Evolutionary conservation across 2,113 vertebrate genomes (phyloP), one percentile per base, ranked within the genome.

Genomic region (Microtus montanus): DNA sequence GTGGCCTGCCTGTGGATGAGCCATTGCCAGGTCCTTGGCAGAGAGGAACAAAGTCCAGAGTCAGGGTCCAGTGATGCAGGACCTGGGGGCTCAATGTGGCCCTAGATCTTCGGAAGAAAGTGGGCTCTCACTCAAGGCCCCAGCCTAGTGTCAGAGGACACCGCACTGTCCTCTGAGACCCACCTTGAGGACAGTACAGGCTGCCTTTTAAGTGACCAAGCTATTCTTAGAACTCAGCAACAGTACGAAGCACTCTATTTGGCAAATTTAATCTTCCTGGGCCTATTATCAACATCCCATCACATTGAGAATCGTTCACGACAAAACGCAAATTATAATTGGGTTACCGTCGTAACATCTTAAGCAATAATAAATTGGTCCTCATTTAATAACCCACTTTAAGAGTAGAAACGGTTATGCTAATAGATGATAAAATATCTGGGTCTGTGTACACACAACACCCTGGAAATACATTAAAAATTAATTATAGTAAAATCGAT

Each of bases 401-500:
- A 87, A 63, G 87, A 79, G 78, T 52, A 79, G 90, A 94, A 95
- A 92, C 35, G 49, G 92, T 82, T 75, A n/a, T 86, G 88, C 66
- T 92, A 94, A 92, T 35, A 83, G 66, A 71, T 85, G 82, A 90
- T 88, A 87, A 94, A 92, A 79, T 74, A 75, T 79, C 93, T 85
- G 7, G 66, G 96, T 87, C 73, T 82, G 89, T 95, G 10, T 92
- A 68, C 63, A 78, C 52, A 84, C 86, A 90, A 75, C 87, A 79
- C 87, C 74, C 94, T 95, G 96, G 92, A 90, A 94, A 96, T 91
- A 87, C 84, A 92, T 96, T 97, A 95, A 96, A 97, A 95, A 96
- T 97, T 96, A 96, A 97, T 95, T 96, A 95, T 68, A 89, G 70
- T 68, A 92, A 96, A 96, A 95, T 97, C 79, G 35, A 92, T 95